Evolutionary conservation across 2,797 vertebrate species (phyloP).

Genomic region (Meda fulgida): DNA sequence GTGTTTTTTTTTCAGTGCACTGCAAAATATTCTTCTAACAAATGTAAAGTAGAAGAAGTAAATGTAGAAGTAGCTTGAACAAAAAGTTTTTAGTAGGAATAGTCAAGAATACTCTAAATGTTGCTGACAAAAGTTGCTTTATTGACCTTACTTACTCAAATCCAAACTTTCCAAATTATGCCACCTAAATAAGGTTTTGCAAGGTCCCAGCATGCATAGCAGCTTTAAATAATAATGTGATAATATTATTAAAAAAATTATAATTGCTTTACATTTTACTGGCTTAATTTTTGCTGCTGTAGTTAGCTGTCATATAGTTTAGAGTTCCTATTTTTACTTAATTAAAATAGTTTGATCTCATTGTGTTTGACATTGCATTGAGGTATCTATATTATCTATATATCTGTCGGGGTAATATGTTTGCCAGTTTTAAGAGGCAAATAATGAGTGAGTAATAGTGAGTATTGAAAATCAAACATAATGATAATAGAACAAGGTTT

Average conservation of each 20-base stretch:
- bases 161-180: not conserved
- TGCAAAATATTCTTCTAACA: not conserved
- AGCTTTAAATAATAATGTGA: no score
- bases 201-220: not conserved
- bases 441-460: not conserved
- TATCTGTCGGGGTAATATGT: no score
- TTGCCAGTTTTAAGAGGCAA: not conserved
- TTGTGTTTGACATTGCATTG: no score
- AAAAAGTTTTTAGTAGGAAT: not conserved
- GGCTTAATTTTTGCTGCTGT: no score
- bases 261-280: no score
- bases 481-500: not conserved
- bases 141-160: not conserved
- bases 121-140: not conserved
- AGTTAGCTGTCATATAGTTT: no score
- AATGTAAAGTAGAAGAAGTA: not conserved
- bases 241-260: no score
- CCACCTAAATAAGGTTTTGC: not conserved
- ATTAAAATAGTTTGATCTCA: no score
- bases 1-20: not conserved
- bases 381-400: no score
- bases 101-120: no score
- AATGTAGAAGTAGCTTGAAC: not conserved
- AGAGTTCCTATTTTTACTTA: no score
- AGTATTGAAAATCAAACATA: not conserved